Evolutionary conservation across 2,888 invertebrate species (phyloP).

Genomic region (Lissonota sp.): DNA sequence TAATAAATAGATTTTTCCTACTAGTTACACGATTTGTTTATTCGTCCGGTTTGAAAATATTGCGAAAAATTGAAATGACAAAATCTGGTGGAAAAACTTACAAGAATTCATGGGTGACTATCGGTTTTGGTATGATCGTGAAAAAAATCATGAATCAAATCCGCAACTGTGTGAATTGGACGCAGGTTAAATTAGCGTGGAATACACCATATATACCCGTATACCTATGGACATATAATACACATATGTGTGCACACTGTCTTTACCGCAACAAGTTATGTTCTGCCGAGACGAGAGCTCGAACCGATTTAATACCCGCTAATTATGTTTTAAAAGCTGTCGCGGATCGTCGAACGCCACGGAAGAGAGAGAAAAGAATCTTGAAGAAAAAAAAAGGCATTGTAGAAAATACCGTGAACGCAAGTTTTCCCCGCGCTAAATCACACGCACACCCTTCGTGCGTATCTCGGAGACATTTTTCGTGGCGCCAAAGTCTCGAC

Average conservation of each 20-base stretch:
- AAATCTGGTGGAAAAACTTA: too few relatives aligned
- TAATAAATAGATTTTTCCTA: too few relatives aligned
- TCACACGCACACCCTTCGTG: not conserved
- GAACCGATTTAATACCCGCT: constrained; percentile 58
- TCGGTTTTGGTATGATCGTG: too few relatives aligned
- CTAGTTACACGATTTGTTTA: too few relatives aligned
- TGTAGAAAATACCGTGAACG: constrained; percentile 16
- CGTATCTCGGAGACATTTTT: constrained; percentile 12
- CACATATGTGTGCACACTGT: not conserved
- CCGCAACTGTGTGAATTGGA: too few relatives aligned
- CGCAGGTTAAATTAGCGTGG: too few relatives aligned
- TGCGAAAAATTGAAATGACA: too few relatives aligned
- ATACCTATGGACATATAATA: constrained; percentile 19
- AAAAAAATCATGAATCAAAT: too few relatives aligned
- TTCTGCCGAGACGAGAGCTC: constrained; percentile 34
- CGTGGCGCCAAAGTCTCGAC: constrained; percentile 14
- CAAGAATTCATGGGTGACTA: too few relatives aligned
- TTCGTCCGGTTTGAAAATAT: too few relatives aligned
- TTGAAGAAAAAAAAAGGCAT: not conserved
- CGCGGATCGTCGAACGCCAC: constrained; percentile 37
- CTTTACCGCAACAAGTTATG: constrained; percentile 49
- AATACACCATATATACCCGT: constrained; percentile 1
- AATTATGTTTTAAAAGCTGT: constrained; percentile 57
- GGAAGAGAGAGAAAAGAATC: not conserved
- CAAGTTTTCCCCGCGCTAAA: not conserved